These are phyloP conservation scores for Diachrysia chrysitis DNA, from an alignment of 2,888 invertebrate species.

Conservation along the genomic window DNA sequence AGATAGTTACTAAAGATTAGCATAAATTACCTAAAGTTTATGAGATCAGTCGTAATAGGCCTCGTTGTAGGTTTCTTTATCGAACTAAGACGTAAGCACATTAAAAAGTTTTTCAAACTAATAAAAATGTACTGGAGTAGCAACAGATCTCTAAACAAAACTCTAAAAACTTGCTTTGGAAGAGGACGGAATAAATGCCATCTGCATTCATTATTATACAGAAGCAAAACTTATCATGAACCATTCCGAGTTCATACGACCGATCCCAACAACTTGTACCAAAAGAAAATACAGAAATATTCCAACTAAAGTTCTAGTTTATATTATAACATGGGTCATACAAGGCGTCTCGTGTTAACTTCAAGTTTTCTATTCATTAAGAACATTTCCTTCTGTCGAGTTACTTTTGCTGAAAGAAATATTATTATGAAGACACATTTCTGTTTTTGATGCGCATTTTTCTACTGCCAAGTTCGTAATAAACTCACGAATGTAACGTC, in stretches of 20 bases:
- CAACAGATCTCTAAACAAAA: background rate
- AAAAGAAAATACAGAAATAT: conserved; percentile 6
- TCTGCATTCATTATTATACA: background rate
- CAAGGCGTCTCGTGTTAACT: conserved; percentile 9
- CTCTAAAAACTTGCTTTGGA: background rate
- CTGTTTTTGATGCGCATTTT: conserved; percentile 4
- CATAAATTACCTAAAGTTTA: no score
- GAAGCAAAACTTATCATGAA: background rate
- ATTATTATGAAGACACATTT: background rate
- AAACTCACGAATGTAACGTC: background rate
- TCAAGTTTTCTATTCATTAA: conserved; percentile 30
- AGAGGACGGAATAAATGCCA: background rate
- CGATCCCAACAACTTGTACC: background rate
- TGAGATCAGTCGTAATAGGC: no score
- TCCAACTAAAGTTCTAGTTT: conserved; percentile 9
- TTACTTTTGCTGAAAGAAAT: conserved; percentile 24
- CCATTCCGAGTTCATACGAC: background rate
- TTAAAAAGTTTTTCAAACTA: no score
- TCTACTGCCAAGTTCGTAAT: background rate
- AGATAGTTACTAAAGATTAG: no score
- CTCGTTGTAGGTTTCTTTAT: no score
- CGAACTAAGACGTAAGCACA: no score
- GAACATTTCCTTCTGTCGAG: conserved; percentile 3
- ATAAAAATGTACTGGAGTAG: background rate
- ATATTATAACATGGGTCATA: conserved; percentile 11